Evolutionary conservation across 2,797 vertebrate species (phyloP).

Genomic region (Orientallactaga sibirica): DNA sequence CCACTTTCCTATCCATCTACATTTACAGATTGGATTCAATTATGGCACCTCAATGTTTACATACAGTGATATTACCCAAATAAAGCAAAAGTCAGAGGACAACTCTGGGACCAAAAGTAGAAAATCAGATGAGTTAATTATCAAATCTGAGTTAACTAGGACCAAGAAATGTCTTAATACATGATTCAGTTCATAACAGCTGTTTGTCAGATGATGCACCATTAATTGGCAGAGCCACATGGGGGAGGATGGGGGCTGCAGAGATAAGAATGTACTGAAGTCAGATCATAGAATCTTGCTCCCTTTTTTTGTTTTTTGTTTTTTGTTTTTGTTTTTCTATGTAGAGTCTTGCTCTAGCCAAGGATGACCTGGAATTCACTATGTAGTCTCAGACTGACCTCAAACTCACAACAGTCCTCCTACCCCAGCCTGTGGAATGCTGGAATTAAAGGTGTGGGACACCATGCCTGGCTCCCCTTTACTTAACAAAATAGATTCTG

Average conservation of each 20-base stretch:
- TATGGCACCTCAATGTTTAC: neutral
- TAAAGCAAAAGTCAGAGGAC: constrained; percentile 3
- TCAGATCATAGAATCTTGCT: neutral
- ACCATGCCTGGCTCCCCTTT: too few species aligned
- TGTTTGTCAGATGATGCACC: neutral
- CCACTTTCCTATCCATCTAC: neutral
- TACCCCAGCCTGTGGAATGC: too few species aligned
- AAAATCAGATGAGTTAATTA: constrained; percentile 4
- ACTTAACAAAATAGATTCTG: neutral
- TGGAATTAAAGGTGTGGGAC: too few species aligned
- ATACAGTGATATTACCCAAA: constrained; percentile 1
- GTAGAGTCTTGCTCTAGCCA: too few species aligned
- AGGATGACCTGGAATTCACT: too few species aligned
- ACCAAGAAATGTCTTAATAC: neutral
- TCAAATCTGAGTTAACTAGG: neutral
- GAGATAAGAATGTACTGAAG: neutral
- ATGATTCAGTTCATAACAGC: neutral
- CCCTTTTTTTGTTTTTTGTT: neutral
- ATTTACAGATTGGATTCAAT: neutral
- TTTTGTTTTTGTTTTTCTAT: too few species aligned
- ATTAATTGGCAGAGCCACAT: neutral
- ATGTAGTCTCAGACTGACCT: too few species aligned
- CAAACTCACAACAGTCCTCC: too few species aligned
- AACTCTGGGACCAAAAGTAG: neutral
- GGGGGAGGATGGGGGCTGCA: neutral